A percentile compares a stretch with the other conserved stretches of the same genome.
Evolutionary conservation across 2,113 vertebrate genomes (phyloP).

Genomic region (Lycocorax pyrrhopterus): DNA sequence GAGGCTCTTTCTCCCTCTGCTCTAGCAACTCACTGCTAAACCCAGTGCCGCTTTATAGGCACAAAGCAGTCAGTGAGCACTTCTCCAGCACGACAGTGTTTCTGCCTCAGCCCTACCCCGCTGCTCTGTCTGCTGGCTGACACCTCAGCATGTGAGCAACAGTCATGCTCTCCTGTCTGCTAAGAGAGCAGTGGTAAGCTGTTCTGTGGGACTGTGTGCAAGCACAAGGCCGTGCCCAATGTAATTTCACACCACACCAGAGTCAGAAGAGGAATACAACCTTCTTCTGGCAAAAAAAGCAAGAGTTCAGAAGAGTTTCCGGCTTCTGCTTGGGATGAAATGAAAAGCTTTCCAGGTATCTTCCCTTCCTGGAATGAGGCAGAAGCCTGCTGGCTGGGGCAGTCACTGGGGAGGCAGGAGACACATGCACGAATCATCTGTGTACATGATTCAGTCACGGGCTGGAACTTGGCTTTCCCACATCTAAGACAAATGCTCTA

Average conservation of each 20-base stretch:
- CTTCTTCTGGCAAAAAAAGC: background rate
- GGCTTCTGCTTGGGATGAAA: background rate
- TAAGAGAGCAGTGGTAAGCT: background rate
- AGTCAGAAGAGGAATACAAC: background rate
- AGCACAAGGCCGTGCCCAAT: background rate
- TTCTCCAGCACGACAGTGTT: background rate
- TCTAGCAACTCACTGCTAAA: background rate
- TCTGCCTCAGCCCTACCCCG: background rate
- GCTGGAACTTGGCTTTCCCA: conserved; percentile 6
- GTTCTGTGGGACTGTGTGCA: background rate
- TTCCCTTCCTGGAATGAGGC: background rate
- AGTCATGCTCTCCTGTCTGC: background rate
- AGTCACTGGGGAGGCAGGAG: fast-evolving
- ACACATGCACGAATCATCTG: background rate
- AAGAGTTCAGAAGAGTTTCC: background rate
- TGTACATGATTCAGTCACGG: background rate
- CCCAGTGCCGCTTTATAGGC: background rate
- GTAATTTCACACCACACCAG: background rate
- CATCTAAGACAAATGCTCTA: background rate
- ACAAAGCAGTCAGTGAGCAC: background rate
- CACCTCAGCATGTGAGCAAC: background rate
- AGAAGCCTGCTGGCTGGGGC: background rate
- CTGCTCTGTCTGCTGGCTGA: background rate
- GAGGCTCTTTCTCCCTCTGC: background rate
- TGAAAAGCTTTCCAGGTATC: background rate